These are phyloP conservation scores for Drosophila biarmipes DNA, from an alignment of 1,140 invertebrate species.

Conservation along the genomic window DNA sequence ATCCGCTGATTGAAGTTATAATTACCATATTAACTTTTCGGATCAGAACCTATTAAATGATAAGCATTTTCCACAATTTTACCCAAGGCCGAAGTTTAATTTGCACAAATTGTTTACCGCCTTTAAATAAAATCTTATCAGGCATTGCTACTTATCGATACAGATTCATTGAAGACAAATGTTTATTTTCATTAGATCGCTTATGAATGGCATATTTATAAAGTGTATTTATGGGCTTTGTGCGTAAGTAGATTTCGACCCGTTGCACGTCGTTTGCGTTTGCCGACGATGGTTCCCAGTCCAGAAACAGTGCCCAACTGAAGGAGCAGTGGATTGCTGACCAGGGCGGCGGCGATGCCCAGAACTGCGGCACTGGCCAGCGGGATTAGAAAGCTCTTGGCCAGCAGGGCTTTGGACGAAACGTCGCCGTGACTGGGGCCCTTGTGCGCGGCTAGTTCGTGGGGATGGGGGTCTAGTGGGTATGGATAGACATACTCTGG, in stretches of 20 bases:
- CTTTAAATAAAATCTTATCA: constrained; percentile 27
- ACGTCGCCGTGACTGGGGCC: constrained; percentile 56
- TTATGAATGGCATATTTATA: constrained; percentile 43
- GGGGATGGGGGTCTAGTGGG: constrained; percentile 53
- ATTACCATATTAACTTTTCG: not conserved
- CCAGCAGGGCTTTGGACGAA: constrained; percentile 68
- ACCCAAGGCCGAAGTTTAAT: not conserved
- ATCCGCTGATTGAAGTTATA: not conserved
- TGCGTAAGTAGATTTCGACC: constrained; percentile 17
- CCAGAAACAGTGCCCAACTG: constrained; percentile 89
- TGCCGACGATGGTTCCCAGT: constrained; percentile 84
- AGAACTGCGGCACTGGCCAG: constrained; percentile 91
- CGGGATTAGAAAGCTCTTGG: constrained; percentile 89
- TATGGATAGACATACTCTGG: constrained; percentile 67
- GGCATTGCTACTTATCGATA: constrained; percentile 5
- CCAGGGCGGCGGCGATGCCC: constrained; percentile 91
- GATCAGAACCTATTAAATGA: not conserved
- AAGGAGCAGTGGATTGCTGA: constrained; percentile 90
- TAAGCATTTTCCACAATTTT: too few species aligned
- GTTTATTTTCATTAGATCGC: not conserved
- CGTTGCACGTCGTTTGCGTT: constrained; percentile 74
- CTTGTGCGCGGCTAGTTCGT: constrained; percentile 72
- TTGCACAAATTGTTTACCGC: not conserved
- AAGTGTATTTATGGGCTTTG: not conserved
- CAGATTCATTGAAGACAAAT: constrained; percentile 13